Evolutionary conservation across 2,888 invertebrate genomes (phyloP).

Genomic region (Megaustenia siamemsis): DNA sequence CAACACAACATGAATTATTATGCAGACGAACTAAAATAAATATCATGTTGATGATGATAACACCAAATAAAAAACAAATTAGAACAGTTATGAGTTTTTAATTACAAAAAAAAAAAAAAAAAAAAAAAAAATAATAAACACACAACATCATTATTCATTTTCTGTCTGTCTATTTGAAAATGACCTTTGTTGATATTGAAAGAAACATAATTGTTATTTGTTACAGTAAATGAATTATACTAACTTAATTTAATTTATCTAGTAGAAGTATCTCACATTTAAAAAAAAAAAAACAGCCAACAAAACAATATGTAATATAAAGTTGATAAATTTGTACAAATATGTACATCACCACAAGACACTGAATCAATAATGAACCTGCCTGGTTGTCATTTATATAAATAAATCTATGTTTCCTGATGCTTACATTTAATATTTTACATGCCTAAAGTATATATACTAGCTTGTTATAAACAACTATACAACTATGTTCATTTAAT

Average conservation of each 20-base stretch:
- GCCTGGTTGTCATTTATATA: neutral
- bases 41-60: neutral
- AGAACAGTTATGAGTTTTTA: neutral
- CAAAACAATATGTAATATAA: constrained; percentile 1
- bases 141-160: neutral
- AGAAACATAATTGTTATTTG: neutral
- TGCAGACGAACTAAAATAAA: too few relatives aligned
- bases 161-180: neutral
- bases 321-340: neutral
- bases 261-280: neutral
- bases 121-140: neutral
- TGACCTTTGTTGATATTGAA: neutral
- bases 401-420: neutral
- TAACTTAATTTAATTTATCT: neutral
- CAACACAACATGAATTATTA: too few relatives aligned
- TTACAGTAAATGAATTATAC: neutral
- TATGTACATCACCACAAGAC: neutral
- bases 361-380: neutral
- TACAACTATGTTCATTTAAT: too few relatives aligned
- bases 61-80: neutral
- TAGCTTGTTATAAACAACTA: too few relatives aligned
- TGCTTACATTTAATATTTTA: too few relatives aligned
- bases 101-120: neutral
- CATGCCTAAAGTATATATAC: too few relatives aligned
- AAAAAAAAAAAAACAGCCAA: neutral